Base-by-base conservation (phyloP, 2,888 invertebrate genomes). In the Euproctis similis region DNA sequence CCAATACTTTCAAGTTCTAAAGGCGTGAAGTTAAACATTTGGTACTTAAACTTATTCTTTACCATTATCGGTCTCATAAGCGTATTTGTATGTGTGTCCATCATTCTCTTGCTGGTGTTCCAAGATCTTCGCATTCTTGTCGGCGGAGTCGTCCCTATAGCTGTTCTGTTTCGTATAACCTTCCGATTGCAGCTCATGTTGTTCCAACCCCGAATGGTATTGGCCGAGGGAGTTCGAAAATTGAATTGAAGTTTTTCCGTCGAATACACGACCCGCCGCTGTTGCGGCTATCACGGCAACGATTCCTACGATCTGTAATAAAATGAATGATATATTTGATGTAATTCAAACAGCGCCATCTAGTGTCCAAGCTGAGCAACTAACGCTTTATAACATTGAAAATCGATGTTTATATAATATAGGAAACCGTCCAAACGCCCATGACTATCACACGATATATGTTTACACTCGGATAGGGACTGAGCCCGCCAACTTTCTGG, bases 41-140 rank as follows among this genome's bases (percentile, higher is more conserved):
- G n/a, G n/a, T n/a, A n/a, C n/a, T n/a, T 14, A 14, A 14, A 14
- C 14, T 14, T 14, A n/a, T n/a, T n/a, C 2, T 52, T 62, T 34
- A 80, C 89, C 89, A 58, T 90, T 89, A 44, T 88, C 89, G 39
- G 90, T 89, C 47, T 89, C 88, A 58, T 86, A 90, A 10, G 86
- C 78, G 33, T 73, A 77, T 11, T 69, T 59, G 30, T 82, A 84
- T 19, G 60, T 62, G 19, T 78, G 73, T 0, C 62, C 73, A 30
- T 77, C 52, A 8, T 48, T 64, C 8, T 76, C 70, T 1, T 54
- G 53, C 1, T 63, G 48, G n/a, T 56, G 63, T 6, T 51, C 56
- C 22, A 81, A 25, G 5, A 78, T 75, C 35, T 59, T 74, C 0
- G 81, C 76, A 0, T 34, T 31, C 30, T 62, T 71, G 29, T 75